phyloP scores from a whole-genome alignment of 2,797 vertebrate genomes.

The Poecilia wingei region DNA sequence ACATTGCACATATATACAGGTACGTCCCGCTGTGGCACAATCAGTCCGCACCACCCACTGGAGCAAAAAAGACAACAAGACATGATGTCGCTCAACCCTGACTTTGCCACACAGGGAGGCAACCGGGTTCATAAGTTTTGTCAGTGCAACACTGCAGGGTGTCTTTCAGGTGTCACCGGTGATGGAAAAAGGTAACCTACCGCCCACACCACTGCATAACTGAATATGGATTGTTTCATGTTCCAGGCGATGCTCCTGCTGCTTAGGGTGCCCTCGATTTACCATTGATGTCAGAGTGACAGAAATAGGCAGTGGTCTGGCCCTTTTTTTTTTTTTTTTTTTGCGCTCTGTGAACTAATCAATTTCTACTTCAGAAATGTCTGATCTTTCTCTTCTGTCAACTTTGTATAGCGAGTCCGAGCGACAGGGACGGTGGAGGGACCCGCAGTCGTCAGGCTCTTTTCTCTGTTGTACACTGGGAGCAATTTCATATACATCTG shows the following conservation, averaged over 20 bases:
- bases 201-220: slow-evolving; percentile 42
- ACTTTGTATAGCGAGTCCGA: slow-evolving; percentile 21
- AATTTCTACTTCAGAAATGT: slow-evolving; percentile 33
- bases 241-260: slow-evolving; percentile 49
- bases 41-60: slow-evolving; percentile 59
- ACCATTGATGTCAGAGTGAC: slow-evolving; percentile 54
- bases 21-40: slow-evolving; percentile 42
- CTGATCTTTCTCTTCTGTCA: slow-evolving; percentile 33
- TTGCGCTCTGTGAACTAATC: slow-evolving; percentile 28
- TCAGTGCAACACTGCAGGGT: slow-evolving; percentile 66
- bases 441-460: slow-evolving; percentile 3
- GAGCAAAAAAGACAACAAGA: slow-evolving; percentile 64
- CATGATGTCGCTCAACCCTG: slow-evolving; percentile 71
- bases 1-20: slow-evolving; percentile 18
- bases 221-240: slow-evolving; percentile 73
- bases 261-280: slow-evolving; percentile 47
- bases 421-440: slow-evolving; percentile 6
- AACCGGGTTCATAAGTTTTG: slow-evolving; percentile 64
- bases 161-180: slow-evolving; percentile 76
- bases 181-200: slow-evolving; percentile 55
- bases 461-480: slow-evolving; percentile 42
- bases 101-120: slow-evolving; percentile 50
- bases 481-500: slow-evolving; percentile 61
- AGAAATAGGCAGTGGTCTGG: slow-evolving; percentile 45
- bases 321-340: background rate